Base-by-base conservation (phyloP, 1,140 invertebrate species). In the Lanistes nyassanus region DNA sequence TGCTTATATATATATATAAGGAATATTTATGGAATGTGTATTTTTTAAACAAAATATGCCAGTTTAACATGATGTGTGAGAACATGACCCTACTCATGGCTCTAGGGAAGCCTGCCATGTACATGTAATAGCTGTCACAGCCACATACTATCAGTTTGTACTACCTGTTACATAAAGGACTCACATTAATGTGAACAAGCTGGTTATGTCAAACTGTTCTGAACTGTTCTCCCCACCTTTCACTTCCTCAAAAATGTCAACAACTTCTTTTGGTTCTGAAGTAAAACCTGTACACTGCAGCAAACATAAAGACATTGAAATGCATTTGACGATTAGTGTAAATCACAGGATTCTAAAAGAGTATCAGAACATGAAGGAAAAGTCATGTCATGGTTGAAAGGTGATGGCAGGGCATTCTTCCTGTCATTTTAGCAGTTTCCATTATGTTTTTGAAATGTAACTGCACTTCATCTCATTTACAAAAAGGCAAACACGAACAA, bases 241-340 rank as follows among this genome's bases (percentile, higher is more conserved):
- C 71, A 93, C 82, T 75, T 91, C 90, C 79, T 93, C 90, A 80
- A 94, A 84, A 23, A 87, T 83, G 77, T 89, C 89, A 2, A 92
- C 85, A 31, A 94, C 89, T 75, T 91, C 91, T 82, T 91, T 91
- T 0, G 91, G 81, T 82, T 93, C 92, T 81, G 86, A 91, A 13
- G 93, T 93, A 77, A 94, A 94, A 81, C 92, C 90, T 71, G 91
- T 89, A 37, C 88, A 79, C 88, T 89, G 78, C 34, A 80, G 78
- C 67, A 76, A 31, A 53, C 58, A 55, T 47, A 53, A 19, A 56
- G 37, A 7, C n/a, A 69, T 19, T 29, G 29, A 51, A 37, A 47
- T 51, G 29, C 26, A 37, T 39, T 19, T 5, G 13, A 21, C 23
- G 55, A 39, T 37, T 13, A 58, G n/a, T 19, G 26, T n/a, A 39